A percentile compares a stretch with the other conserved stretches of the same genome.
phyloP scores from a whole-genome alignment of 2,888 invertebrate species.

The Cheilosia vulpina region DNA sequence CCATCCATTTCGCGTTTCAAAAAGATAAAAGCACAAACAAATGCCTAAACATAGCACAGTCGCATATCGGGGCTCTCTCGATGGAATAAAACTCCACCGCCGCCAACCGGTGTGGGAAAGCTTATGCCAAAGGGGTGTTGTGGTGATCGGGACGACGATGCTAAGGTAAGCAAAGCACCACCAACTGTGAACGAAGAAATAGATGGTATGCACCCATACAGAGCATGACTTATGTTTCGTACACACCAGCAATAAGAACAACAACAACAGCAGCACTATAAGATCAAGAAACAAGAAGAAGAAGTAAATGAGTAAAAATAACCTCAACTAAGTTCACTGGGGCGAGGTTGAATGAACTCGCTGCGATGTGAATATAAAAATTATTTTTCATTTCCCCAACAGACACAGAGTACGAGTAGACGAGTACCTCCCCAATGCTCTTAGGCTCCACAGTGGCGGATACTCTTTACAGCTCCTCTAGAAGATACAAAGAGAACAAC shows the following conservation, averaged over 20 bases:
- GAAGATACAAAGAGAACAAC: not conserved
- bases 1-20: constrained; percentile 61
- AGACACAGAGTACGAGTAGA: constrained; percentile 7
- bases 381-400: constrained; percentile 66
- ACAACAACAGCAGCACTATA: constrained; percentile 48
- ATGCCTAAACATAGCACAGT: constrained; percentile 66
- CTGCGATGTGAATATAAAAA: constrained; percentile 76
- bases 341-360: constrained; percentile 84
- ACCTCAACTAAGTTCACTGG: constrained; percentile 84
- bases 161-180: constrained; percentile 34
- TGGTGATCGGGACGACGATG: constrained; percentile 29
- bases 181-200: constrained; percentile 43
- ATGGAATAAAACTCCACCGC: constrained; percentile 35
- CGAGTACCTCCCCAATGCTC: constrained; percentile 65
- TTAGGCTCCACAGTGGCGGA: constrained; percentile 33
- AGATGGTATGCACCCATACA: constrained; percentile 72
- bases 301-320: constrained; percentile 80
- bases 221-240: constrained; percentile 72
- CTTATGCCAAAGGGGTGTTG: constrained; percentile 14
- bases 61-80: constrained; percentile 52
- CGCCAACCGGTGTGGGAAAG: constrained; percentile 45
- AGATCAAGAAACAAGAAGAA: constrained; percentile 51
- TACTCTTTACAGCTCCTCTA: not conserved
- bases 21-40: constrained; percentile 51
- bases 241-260: constrained; percentile 48